Evolutionary conservation across 2,888 invertebrate species (phyloP), one percentile per base, ranked within the genome.

Genomic region (Hoplodrina blanda): DNA sequence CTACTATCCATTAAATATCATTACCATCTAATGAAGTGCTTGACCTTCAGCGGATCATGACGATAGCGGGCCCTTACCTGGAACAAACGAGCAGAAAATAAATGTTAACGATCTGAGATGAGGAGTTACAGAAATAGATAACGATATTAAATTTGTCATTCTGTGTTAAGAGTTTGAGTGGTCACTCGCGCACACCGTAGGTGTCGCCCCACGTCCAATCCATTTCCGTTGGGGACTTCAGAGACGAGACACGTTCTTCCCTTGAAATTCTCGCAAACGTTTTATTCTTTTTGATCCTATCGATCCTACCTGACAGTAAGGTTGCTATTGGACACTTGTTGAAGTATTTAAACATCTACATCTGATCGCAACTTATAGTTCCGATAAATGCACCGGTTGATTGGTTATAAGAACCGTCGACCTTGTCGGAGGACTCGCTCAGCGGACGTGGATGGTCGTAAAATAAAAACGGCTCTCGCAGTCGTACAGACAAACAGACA

Each of bases 391-490:
- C 86, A 86, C 73, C 81, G 79, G 77, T 83, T 83, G 83, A 89
- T 88, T 82, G 80, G 81, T 87, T 85, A 88, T 85, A 89, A 90
- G 90, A 88, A 91, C 81, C 85, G 77, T 84, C 89, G 94, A 94
- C 95, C 95, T 95, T 95, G 94, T 86, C 69, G 84, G 90, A 92
- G 93, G 93, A 91, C 93, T 89, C 85, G 81, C 83, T 79, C 90
- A 89, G 90, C 95, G 95, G 95, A 95, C 94, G 94, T 93, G 85
- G 89, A 90, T 88, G 88, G 89, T 95, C 95, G 92, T 95, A 95
- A 95, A 94, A 94, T 92, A 92, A 93, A 95, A 94, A 94, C 90
- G 90, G 84, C 89, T 82, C 91, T 93, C 90, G 89, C 88, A 88
- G 89, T 85, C 88, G 88, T 91, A 89, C 90, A 92, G 91, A 92